Conservation (phyloP, 2,113 vertebrate genomes). For the Dipodomys ordii region DNA sequence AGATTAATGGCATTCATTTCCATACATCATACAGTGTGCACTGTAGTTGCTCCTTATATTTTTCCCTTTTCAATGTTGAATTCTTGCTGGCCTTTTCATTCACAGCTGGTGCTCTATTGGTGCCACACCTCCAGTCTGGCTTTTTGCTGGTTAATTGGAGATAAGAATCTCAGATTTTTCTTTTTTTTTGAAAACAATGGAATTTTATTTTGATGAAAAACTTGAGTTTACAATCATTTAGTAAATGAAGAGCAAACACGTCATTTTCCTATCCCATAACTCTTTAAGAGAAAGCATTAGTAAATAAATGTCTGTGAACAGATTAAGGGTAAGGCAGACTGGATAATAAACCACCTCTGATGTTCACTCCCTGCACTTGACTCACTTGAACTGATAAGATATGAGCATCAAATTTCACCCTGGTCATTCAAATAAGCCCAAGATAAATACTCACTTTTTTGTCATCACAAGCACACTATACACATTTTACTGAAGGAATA, state of each 20-base stretch:
- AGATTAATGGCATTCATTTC: not conserved
- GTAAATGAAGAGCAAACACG: conserved; percentile 89
- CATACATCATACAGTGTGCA: not conserved
- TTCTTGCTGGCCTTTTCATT: too few species aligned
- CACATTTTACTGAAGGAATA: conserved; percentile 81
- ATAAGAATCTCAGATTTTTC: too few species aligned
- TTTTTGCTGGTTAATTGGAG: too few species aligned
- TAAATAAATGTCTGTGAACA: conserved; percentile 91
- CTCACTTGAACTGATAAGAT: conserved; percentile 84
- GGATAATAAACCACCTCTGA: conserved; percentile 86
- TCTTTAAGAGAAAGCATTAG: conserved; percentile 88
- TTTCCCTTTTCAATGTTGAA: not conserved
- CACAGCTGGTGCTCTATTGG: too few species aligned
- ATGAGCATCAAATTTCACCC: conserved; percentile 84
- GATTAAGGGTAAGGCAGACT: conserved; percentile 89
- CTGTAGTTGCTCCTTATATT: not conserved
- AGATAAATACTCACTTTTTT: conserved; percentile 83
- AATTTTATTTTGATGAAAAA: conserved; percentile 93
- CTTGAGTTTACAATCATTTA: conserved; percentile 89
- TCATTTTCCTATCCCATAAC: conserved; percentile 86
- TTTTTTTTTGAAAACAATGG: conserved; percentile 87
- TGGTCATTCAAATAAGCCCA: conserved; percentile 86
- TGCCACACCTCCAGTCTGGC: too few species aligned
- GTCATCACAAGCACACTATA: conserved; percentile 82
- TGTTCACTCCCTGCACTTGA: conserved; percentile 84